A percentile compares a stretch with the other conserved stretches of the same genome.
These are phyloP conservation scores for Subacronicta megacephala DNA, from an alignment of 2,888 invertebrate species.

Conservation along the genomic window DNA sequence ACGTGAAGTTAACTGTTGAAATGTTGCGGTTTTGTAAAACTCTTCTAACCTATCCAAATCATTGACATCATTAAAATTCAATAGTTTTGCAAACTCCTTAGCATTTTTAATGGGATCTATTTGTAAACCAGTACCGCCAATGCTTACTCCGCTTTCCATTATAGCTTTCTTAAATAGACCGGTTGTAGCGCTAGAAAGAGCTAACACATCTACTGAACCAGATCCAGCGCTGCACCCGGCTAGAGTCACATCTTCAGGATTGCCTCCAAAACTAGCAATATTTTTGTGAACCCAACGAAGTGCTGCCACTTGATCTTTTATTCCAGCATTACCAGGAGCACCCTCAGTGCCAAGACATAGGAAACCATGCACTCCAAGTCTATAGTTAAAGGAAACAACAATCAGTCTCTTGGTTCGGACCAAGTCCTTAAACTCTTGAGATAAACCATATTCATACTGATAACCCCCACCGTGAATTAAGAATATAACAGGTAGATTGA, in stretches of 20 bases:
- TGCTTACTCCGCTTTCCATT: slow-evolving; percentile 67
- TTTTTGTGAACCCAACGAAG: slow-evolving; percentile 71
- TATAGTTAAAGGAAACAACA: slow-evolving; percentile 66
- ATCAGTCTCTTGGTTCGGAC: slow-evolving; percentile 59
- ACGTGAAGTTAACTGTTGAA: slow-evolving; percentile 53
- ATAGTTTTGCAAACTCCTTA: slow-evolving; percentile 58
- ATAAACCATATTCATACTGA: slow-evolving; percentile 57
- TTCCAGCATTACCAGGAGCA: slow-evolving; percentile 71
- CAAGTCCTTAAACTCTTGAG: slow-evolving; percentile 43
- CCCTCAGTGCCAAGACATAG: slow-evolving; percentile 66
- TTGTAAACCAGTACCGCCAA: slow-evolving; percentile 62
- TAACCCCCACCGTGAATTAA: slow-evolving; percentile 67
- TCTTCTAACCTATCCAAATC: slow-evolving; percentile 67
- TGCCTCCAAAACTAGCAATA: slow-evolving; percentile 70
- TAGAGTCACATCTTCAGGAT: slow-evolving; percentile 70
- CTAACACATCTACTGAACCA: slow-evolving; percentile 64
- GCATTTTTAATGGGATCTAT: slow-evolving; percentile 65
- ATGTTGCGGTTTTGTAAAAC: slow-evolving; percentile 67
- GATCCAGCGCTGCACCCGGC: slow-evolving; percentile 69
- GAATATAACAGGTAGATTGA: slow-evolving; percentile 63
- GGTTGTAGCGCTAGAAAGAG: slow-evolving; percentile 63
- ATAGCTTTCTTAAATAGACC: slow-evolving; percentile 69
- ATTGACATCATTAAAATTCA: too few species aligned
- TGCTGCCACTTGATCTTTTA: slow-evolving; percentile 71
- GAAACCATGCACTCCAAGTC: slow-evolving; percentile 66